Evolutionary conservation across 2,113 vertebrate genomes (phyloP).

Genomic region (Actenoides hombroni): DNA sequence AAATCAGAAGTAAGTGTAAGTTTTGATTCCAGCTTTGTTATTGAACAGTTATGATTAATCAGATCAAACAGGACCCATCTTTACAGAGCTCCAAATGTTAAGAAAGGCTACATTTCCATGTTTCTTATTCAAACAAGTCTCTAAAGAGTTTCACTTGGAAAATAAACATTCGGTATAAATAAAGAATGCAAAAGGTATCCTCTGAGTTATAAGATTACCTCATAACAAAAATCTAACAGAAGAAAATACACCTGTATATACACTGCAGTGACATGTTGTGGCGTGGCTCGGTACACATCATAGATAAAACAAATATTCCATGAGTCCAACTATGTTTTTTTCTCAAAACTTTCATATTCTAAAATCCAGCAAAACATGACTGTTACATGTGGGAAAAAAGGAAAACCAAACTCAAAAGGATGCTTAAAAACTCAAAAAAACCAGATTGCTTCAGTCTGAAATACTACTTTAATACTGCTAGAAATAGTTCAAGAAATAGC

Average conservation of each 20-base stretch:
- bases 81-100: neutral
- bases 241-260: neutral
- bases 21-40: neutral
- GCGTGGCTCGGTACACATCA: neutral
- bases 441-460: neutral
- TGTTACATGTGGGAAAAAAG: neutral
- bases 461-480: neutral
- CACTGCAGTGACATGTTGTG: neutral
- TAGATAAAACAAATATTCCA: neutral
- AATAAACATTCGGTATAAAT: neutral
- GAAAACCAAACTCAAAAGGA: neutral
- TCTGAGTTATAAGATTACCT: neutral
- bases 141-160: neutral
- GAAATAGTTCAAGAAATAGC: neutral
- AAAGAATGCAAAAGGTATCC: neutral
- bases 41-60: neutral
- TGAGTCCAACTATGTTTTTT: neutral
- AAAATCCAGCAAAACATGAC: neutral
- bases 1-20: neutral
- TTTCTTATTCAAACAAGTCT: neutral
- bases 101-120: neutral
- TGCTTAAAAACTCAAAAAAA: fast-evolving
- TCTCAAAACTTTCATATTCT: neutral
- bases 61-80: neutral
- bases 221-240: neutral